phyloP scores from a whole-genome alignment of 1,140 invertebrate species.

The Trigoniulus corallinus region DNA sequence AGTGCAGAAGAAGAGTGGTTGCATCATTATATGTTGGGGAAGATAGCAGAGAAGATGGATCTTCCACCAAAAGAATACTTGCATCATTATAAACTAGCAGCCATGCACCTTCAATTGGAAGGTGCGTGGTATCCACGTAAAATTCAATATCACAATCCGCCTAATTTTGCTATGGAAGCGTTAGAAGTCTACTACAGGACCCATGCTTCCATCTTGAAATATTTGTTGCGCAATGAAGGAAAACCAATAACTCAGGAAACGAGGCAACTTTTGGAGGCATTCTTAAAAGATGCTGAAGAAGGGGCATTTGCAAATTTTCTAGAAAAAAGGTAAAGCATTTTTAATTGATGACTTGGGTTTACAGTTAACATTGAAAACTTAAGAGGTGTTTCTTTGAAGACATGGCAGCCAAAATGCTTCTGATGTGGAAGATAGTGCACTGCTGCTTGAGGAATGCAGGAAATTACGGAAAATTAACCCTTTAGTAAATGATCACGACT shows the following conservation, averaged over 20 bases:
- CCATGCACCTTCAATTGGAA: slow-evolving; percentile 54
- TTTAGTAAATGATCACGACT: slow-evolving; percentile 20
- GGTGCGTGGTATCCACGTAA: slow-evolving; percentile 67
- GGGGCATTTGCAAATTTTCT: slow-evolving; percentile 26
- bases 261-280: slow-evolving; percentile 19
- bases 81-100: slow-evolving; percentile 56
- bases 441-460: neutral
- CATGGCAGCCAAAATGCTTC: neutral
- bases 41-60: slow-evolving; percentile 68
- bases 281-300: slow-evolving; percentile 21
- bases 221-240: slow-evolving; percentile 46
- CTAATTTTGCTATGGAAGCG: slow-evolving; percentile 70
- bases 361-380: too few species aligned
- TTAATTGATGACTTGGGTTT: neutral
- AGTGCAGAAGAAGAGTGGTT: slow-evolving; percentile 56
- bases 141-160: slow-evolving; percentile 67
- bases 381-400: too few species aligned
- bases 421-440: neutral
- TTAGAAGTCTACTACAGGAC: slow-evolving; percentile 50
- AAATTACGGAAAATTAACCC: neutral
- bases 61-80: slow-evolving; percentile 53
- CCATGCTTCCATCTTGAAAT: slow-evolving; percentile 70
- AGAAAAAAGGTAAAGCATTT: slow-evolving; percentile 24
- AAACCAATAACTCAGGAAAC: slow-evolving; percentile 20
- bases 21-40: slow-evolving; percentile 81